These are phyloP conservation scores for Crotalus adamanteus DNA, from an alignment of 2,797 vertebrate genomes.

Conservation along the genomic window DNA sequence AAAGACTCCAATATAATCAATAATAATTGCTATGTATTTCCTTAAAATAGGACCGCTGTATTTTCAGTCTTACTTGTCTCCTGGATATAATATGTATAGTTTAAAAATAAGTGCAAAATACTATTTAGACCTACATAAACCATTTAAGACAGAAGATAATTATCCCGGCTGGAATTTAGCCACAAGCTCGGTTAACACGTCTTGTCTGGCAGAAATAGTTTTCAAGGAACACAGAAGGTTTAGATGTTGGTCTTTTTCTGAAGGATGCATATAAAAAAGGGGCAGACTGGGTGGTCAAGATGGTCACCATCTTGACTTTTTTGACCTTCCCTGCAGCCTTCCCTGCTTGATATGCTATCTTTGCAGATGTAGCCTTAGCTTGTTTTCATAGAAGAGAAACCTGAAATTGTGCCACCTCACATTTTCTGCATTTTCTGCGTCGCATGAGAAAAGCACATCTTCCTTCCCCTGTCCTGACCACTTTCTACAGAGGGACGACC, in stretches of 20 bases:
- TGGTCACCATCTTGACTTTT: no score
- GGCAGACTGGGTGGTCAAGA: no score
- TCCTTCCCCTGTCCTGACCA: no score
- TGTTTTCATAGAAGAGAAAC: no score
- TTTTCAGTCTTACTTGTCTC: neutral
- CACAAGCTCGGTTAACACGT: neutral
- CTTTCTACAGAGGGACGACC: no score
- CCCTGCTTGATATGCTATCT: no score
- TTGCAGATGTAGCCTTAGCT: no score
- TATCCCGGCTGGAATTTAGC: neutral
- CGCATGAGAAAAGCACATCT: no score
- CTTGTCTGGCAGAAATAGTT: neutral
- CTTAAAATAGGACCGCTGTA: neutral
- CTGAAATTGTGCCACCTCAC: no score
- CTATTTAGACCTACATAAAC: neutral
- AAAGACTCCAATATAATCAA: neutral
- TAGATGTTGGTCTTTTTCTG: neutral
- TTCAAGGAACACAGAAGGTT: neutral
- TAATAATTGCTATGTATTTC: neutral
- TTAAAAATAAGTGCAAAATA: conserved; percentile 5
- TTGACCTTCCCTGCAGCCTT: no score
- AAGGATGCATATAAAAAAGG: neutral
- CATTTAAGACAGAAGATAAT: conserved; percentile 13
- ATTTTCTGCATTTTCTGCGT: no score
- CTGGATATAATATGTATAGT: neutral